These are phyloP conservation scores for Calycopis cecrops DNA, from an alignment of 1,140 invertebrate species.

Conservation along the genomic window DNA sequence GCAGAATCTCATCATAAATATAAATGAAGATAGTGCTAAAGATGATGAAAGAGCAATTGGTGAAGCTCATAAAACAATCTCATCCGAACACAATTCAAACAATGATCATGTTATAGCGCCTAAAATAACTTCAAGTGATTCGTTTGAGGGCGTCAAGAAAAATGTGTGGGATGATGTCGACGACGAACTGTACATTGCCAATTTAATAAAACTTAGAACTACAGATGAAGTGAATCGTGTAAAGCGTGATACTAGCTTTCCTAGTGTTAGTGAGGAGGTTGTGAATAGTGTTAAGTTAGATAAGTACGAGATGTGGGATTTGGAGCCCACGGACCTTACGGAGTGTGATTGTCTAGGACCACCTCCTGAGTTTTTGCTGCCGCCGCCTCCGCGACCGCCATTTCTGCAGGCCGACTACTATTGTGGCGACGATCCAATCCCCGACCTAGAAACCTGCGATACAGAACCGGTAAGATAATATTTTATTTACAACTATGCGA, in stretches of 20 bases:
- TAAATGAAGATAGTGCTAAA: slow-evolving; percentile 23
- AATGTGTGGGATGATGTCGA: slow-evolving; percentile 67
- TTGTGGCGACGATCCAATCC: slow-evolving; percentile 70
- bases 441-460: slow-evolving; percentile 72
- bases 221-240: slow-evolving; percentile 59
- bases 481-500: no score
- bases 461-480: slow-evolving; percentile 73
- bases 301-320: slow-evolving; percentile 63
- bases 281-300: slow-evolving; percentile 74
- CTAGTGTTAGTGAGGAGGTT: slow-evolving; percentile 68
- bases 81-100: slow-evolving; percentile 19
- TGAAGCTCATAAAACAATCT: slow-evolving; percentile 21
- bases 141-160: slow-evolving; percentile 55
- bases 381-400: slow-evolving; percentile 76
- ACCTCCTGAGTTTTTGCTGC: slow-evolving; percentile 77
- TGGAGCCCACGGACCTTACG: slow-evolving; percentile 65
- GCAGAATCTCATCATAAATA: slow-evolving; percentile 26
- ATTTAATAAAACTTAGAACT: slow-evolving; percentile 61
- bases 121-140: slow-evolving; percentile 26
- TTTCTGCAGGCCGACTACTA: slow-evolving; percentile 72
- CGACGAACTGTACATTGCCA: slow-evolving; percentile 67
- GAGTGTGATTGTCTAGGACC: slow-evolving; percentile 77
- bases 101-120: slow-evolving; percentile 46
- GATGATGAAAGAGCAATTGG: slow-evolving; percentile 13
- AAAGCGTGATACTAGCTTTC: slow-evolving; percentile 63